A percentile compares a stretch with the other conserved stretches of the same genome.
Evolutionary conservation across 2,113 vertebrate genomes (phyloP).

Genomic region (Hemibagrus wyckioides): DNA sequence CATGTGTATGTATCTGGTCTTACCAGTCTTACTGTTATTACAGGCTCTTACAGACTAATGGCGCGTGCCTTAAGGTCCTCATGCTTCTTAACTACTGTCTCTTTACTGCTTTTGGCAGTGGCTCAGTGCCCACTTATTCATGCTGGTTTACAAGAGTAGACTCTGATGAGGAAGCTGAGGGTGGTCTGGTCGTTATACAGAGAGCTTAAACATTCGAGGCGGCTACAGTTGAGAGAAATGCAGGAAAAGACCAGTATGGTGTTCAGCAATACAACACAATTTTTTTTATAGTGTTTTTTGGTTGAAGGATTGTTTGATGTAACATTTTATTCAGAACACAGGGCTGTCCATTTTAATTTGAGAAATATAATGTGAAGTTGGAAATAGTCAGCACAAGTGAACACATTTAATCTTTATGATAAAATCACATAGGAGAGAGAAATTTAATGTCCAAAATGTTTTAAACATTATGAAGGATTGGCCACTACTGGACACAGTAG

Average conservation of each 20-base stretch:
- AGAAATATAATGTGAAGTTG: neutral
- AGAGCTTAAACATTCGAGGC: conserved; percentile 23
- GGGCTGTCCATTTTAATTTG: neutral
- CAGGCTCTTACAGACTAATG: conserved; percentile 42
- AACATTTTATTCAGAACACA: neutral
- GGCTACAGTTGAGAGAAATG: neutral
- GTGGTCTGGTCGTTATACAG: conserved; percentile 53
- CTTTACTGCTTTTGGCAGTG: conserved; percentile 45
- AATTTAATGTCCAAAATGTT: neutral
- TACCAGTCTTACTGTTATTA: conserved; percentile 39
- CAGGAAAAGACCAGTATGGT: neutral
- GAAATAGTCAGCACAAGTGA: neutral
- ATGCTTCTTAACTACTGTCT: conserved; percentile 45
- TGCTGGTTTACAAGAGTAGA: conserved; percentile 46
- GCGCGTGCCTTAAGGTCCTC: conserved; percentile 31
- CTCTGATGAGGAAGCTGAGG: conserved; percentile 43
- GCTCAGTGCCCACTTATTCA: conserved; percentile 52
- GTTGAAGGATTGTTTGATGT: too few relatives aligned
- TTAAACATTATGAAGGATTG: neutral
- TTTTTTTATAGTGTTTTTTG: neutral
- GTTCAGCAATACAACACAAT: neutral
- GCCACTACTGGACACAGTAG: neutral
- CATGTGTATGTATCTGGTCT: conserved; percentile 38
- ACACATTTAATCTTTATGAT: neutral
- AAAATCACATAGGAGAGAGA: neutral